A percentile compares a stretch with the other conserved stretches of the same genome.
Evolutionary conservation across 2,113 vertebrate species (phyloP).

Genomic region (Cranoglanis bouderius): DNA sequence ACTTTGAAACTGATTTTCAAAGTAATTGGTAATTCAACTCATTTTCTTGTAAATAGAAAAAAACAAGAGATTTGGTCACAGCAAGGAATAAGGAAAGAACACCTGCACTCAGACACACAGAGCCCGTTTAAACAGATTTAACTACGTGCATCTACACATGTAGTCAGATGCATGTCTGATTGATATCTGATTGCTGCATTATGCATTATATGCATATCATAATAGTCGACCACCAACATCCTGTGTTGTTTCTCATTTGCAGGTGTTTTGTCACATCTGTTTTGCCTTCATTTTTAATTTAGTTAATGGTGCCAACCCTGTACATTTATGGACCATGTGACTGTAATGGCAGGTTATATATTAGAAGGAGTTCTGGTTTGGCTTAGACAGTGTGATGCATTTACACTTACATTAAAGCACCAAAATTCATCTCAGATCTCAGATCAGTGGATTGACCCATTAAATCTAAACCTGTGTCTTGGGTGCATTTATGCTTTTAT

Average conservation of each 20-base stretch:
- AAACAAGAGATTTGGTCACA: slow-evolving; percentile 18
- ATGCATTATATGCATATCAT: not conserved
- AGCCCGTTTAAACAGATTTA: not conserved
- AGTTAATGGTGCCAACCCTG: not conserved
- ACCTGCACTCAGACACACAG: not conserved
- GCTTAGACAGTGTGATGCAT: not conserved
- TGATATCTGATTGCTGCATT: not conserved
- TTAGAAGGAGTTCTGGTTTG: not conserved
- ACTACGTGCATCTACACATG: not conserved
- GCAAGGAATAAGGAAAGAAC: slow-evolving; percentile 6
- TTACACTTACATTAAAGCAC: not conserved
- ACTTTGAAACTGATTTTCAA: slow-evolving; percentile 43
- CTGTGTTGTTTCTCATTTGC: not conserved
- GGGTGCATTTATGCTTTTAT: not conserved
- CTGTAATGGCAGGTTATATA: not conserved
- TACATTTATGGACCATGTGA: not conserved
- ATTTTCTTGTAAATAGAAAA: slow-evolving; percentile 35
- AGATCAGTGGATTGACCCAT: not conserved
- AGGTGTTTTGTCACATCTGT: not conserved
- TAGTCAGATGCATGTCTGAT: not conserved
- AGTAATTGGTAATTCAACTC: slow-evolving; percentile 39
- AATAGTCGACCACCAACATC: not conserved
- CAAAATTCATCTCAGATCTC: not conserved
- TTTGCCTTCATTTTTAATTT: not conserved
- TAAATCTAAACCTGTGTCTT: not conserved